Conservation (phyloP, 2,888 invertebrate genomes). For the Orthonevra nobilis region DNA sequence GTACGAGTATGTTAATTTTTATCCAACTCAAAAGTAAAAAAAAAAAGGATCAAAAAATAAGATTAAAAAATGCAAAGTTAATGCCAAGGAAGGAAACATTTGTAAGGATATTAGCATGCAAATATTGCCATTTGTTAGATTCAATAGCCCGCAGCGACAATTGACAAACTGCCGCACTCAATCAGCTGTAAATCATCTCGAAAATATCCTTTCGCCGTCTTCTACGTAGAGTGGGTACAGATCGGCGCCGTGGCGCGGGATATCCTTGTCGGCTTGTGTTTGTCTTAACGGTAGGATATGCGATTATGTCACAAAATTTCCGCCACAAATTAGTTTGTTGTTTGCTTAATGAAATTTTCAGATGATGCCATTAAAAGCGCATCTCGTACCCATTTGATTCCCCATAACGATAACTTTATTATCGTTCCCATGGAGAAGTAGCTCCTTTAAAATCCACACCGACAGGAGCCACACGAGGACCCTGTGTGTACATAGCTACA, state of each 20-base stretch:
- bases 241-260: background rate
- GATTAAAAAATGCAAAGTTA: constrained; percentile 49
- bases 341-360: constrained; percentile 70
- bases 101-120: constrained; percentile 39
- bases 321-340: constrained; percentile 69
- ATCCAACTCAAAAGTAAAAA: background rate
- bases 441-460: constrained; percentile 29
- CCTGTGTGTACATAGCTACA: no score
- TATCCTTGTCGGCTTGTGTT: constrained; percentile 3
- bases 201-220: constrained; percentile 19
- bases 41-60: constrained; percentile 48
- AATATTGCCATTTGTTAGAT: constrained; percentile 50
- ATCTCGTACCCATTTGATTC: constrained; percentile 66
- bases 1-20: constrained; percentile 48
- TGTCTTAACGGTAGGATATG: constrained; percentile 46
- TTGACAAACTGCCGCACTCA: constrained; percentile 65
- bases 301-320: constrained; percentile 68
- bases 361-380: constrained; percentile 70
- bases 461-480: background rate
- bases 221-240: constrained; percentile 5
- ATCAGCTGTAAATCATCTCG: constrained; percentile 52
- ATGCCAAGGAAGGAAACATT: constrained; percentile 19
- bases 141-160: constrained; percentile 56
- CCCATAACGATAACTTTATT: constrained; percentile 67
- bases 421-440: constrained; percentile 39